phyloP scores from a whole-genome alignment of 2,113 vertebrate species.

The Aviceda subcristata region DNA sequence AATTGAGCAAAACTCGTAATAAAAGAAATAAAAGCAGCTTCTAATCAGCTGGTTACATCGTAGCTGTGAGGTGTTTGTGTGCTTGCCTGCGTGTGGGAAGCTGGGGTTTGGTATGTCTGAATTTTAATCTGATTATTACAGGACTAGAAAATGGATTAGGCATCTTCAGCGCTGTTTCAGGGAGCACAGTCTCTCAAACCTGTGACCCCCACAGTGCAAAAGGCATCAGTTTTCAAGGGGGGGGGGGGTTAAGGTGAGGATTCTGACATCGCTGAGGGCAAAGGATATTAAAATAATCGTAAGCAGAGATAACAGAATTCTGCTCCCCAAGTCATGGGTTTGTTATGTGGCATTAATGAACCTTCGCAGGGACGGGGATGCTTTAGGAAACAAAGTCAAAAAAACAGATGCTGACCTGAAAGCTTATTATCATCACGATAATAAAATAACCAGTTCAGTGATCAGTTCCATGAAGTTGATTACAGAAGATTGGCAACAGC shows the following conservation, averaged over 20 bases:
- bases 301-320: background rate
- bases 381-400: background rate
- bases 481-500: background rate
- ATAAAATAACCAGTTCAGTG: background rate
- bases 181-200: background rate
- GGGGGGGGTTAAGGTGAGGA: background rate
- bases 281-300: background rate
- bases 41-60: background rate
- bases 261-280: background rate
- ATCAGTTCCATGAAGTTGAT: background rate
- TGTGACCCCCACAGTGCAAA: background rate
- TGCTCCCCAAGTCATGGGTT: background rate
- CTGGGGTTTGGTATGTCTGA: background rate
- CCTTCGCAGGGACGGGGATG: background rate
- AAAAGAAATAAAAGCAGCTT: slow-evolving; percentile 35
- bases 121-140: slow-evolving; percentile 39
- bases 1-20: slow-evolving; percentile 49
- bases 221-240: background rate
- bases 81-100: background rate
- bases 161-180: background rate
- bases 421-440: background rate
- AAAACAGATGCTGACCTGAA: background rate
- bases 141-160: background rate
- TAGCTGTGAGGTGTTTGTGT: background rate
- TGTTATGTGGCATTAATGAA: background rate